phyloP scores from a whole-genome alignment of 2,113 vertebrate species.

The Chelonoidis abingdonii region DNA sequence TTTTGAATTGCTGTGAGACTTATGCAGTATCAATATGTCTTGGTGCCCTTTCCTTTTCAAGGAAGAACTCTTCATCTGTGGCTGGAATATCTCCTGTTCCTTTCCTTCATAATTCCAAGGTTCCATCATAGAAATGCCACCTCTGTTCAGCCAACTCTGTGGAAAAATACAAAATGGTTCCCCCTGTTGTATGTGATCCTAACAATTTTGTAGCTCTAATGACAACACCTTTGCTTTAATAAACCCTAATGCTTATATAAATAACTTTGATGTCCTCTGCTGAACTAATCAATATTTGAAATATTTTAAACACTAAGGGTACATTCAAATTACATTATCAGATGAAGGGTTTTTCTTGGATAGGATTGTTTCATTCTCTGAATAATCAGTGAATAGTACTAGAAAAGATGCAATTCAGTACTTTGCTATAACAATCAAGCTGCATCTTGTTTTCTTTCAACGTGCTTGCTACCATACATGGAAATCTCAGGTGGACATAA shows the following conservation, averaged over 20 bases:
- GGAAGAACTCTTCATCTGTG: background rate
- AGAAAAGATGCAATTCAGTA: background rate
- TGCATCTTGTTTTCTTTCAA: background rate
- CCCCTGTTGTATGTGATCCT: background rate
- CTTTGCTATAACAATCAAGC: background rate
- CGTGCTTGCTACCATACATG: background rate
- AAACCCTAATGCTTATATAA: background rate
- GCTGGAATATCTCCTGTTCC: background rate
- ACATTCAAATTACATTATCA: accelerated
- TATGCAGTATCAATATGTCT: background rate
- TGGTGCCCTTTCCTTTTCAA: background rate
- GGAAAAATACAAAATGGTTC: background rate
- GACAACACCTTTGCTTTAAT: background rate
- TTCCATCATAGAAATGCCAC: background rate
- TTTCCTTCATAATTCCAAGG: background rate
- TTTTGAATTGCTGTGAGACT: background rate
- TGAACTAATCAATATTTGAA: background rate
- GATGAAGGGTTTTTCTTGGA: background rate
- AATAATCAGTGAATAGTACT: background rate
- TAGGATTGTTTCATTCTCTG: no score
- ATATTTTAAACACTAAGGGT: background rate
- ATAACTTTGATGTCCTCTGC: background rate
- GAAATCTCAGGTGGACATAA: background rate
- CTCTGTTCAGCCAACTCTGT: background rate
- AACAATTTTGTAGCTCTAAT: background rate